Evolutionary conservation across 2,797 vertebrate genomes (phyloP).

Genomic region (Eospalax fontanierii): DNA sequence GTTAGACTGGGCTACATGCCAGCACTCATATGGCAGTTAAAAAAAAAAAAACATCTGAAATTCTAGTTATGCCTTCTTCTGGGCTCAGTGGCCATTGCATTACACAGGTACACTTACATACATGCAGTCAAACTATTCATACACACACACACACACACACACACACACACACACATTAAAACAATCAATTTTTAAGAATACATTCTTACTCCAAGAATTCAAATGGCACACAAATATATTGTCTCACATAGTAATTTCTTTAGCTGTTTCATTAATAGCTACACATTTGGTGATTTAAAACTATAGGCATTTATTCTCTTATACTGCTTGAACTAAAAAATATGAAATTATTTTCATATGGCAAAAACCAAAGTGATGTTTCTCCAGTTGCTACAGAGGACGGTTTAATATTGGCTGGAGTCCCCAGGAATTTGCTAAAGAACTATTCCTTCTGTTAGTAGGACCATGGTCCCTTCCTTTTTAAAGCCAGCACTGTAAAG

Average conservation of each 20-base stretch:
- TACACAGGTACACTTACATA: background rate
- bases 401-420: background rate
- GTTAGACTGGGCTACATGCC: background rate
- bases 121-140: background rate
- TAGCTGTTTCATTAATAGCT: background rate
- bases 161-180: background rate
- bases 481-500: background rate
- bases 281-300: background rate
- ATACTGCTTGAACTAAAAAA: background rate
- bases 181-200: background rate
- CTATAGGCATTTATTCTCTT: background rate
- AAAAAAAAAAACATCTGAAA: background rate
- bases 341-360: background rate
- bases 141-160: background rate
- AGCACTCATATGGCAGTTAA: background rate
- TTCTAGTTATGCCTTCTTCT: background rate
- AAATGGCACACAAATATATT: background rate
- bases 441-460: background rate
- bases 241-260: background rate
- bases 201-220: background rate
- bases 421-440: background rate
- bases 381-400: background rate
- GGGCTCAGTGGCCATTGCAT: background rate
- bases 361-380: background rate
- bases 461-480: background rate